Conservation (phyloP, 1,140 invertebrate genomes). For the Pseudomyrmex sp. region DNA sequence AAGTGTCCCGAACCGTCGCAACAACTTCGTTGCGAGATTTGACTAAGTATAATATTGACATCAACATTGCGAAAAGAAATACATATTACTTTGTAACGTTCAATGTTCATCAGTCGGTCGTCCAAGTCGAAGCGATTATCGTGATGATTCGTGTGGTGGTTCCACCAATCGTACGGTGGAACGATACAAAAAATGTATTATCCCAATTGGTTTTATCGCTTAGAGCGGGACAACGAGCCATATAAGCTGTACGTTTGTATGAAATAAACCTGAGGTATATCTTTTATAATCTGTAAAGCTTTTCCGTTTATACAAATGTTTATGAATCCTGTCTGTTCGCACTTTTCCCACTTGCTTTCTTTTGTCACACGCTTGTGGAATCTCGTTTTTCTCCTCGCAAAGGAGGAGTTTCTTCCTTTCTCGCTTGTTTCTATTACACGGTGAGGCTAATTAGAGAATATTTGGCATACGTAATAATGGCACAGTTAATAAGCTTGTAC, state of each 20-base stretch:
- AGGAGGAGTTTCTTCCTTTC: background rate
- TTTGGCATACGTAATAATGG: conserved; percentile 70
- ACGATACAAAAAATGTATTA: background rate
- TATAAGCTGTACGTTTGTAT: conserved; percentile 42
- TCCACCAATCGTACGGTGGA: background rate
- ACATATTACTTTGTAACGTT: conserved; percentile 64
- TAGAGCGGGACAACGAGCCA: conserved; percentile 48
- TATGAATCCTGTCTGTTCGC: background rate
- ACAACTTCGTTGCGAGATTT: conserved; percentile 40
- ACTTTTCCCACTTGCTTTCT: background rate
- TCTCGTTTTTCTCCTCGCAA: background rate
- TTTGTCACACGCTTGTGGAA: conserved; percentile 2
- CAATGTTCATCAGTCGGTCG: conserved; percentile 54
- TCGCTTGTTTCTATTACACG: conserved; percentile 17
- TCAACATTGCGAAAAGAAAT: conserved; percentile 60
- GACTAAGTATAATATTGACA: conserved; percentile 69
- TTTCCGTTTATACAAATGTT: conserved; percentile 60
- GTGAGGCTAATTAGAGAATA: conserved; percentile 60
- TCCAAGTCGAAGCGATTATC: conserved; percentile 46
- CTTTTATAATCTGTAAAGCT: conserved; percentile 72
- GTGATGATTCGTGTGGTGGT: background rate
- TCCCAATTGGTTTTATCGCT: conserved; percentile 8
- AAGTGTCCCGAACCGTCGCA: conserved; percentile 53
- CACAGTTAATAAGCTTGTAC: conserved; percentile 64
- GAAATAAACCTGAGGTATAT: conserved; percentile 71